Conservation (phyloP, 2,797 vertebrate species). For the Pelodytes ibericus region DNA sequence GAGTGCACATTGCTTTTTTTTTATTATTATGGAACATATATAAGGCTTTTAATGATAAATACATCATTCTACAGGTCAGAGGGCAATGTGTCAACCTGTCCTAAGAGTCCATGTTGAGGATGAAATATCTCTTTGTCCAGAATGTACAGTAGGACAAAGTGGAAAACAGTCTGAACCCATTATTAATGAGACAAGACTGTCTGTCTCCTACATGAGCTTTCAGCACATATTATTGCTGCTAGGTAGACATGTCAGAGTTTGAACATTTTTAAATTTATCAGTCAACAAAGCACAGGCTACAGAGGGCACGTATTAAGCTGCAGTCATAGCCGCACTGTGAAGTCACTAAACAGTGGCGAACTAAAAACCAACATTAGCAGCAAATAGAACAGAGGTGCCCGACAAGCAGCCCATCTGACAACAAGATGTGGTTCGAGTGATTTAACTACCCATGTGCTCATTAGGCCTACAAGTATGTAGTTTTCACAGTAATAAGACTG, state of each 20-base stretch:
- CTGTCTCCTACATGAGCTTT: slow-evolving; percentile 43
- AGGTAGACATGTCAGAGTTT: slow-evolving; percentile 25
- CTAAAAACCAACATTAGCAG: too few relatives aligned
- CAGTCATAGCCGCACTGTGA: neutral
- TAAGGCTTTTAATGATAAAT: slow-evolving; percentile 22
- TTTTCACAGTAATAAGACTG: too few relatives aligned
- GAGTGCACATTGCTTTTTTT: slow-evolving; percentile 1
- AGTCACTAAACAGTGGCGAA: too few relatives aligned
- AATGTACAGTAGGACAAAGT: slow-evolving; percentile 9
- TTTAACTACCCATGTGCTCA: too few relatives aligned
- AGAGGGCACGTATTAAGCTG: slow-evolving; percentile 14
- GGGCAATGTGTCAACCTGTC: slow-evolving; percentile 31
- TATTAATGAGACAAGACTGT: slow-evolving; percentile 46
- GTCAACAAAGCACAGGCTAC: slow-evolving; percentile 1
- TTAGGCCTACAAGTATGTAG: too few relatives aligned
- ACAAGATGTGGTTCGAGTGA: too few relatives aligned
- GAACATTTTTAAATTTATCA: slow-evolving; percentile 34
- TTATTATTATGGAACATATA: slow-evolving; percentile 5
- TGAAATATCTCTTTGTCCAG: slow-evolving; percentile 28
- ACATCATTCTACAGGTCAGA: slow-evolving; percentile 20
- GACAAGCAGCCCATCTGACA: too few relatives aligned
- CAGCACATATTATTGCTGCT: slow-evolving; percentile 34
- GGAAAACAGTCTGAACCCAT: slow-evolving; percentile 32
- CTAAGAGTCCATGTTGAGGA: slow-evolving; percentile 20
- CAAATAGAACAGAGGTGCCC: too few relatives aligned